A percentile compares a stretch with the other conserved stretches of the same genome.
Evolutionary conservation across 1,140 invertebrate genomes (phyloP).

Genomic region (Polypedilum vanderplanki): DNA sequence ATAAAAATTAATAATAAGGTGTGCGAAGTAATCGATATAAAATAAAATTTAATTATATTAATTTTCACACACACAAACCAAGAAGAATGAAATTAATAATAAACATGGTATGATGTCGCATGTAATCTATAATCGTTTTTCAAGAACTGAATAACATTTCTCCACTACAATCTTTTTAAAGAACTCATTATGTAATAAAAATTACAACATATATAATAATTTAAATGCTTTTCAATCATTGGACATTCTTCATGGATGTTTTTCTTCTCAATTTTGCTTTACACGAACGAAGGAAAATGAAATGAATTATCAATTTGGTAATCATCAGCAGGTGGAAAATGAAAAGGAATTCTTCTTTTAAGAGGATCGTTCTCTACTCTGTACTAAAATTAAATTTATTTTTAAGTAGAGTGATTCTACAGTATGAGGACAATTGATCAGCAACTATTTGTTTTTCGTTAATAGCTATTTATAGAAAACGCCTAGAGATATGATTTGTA

Average conservation of each 20-base stretch:
- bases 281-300: background rate
- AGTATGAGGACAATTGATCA: too few relatives aligned
- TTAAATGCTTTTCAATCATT: background rate
- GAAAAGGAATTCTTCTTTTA: background rate
- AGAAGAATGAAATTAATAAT: background rate
- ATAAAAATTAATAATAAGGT: too few relatives aligned
- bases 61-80: background rate
- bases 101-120: background rate
- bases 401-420: too few relatives aligned
- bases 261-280: background rate
- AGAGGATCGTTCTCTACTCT: too few relatives aligned
- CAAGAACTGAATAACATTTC: background rate
- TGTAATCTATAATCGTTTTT: background rate
- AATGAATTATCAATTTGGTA: constrained; percentile 21
- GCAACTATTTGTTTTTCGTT: too few relatives aligned
- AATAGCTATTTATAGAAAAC: too few relatives aligned
- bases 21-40: background rate
- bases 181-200: background rate
- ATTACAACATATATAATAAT: constrained; percentile 24
- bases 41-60: background rate
- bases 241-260: constrained; percentile 16
- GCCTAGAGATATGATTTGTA: too few relatives aligned
- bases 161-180: background rate
- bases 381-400: too few relatives aligned
- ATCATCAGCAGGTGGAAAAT: constrained; percentile 9